phyloP scores from a whole-genome alignment of 2,888 invertebrate species.

The Erebia ligea region DNA sequence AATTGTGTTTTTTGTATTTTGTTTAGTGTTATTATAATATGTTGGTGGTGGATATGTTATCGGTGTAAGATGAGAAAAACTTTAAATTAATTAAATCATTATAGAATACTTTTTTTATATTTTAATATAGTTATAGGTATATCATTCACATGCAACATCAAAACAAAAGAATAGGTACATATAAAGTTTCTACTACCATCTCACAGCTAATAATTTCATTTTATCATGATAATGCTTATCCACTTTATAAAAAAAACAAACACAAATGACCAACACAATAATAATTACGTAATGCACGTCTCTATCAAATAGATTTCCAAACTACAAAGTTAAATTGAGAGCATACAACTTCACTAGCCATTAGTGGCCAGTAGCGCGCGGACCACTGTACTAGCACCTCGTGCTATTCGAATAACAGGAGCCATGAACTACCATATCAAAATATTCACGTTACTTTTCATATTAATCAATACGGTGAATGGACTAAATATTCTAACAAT shows the following conservation, averaged over 20 bases:
- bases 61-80: not conserved
- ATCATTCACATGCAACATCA: no score
- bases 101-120: not conserved
- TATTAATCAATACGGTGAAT: constrained; percentile 44
- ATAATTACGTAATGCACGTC: not conserved
- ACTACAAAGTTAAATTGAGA: not conserved
- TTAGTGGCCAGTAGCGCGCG: constrained; percentile 20
- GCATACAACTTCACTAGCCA: not conserved
- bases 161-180: no score
- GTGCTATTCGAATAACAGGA: constrained; percentile 45
- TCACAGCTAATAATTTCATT: no score
- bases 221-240: not conserved
- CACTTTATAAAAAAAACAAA: not conserved
- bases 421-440: constrained; percentile 49
- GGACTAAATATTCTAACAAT: constrained; percentile 83
- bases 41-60: not conserved
- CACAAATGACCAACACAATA: not conserved
- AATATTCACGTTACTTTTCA: constrained; percentile 40
- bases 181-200: no score
- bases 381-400: constrained; percentile 20
- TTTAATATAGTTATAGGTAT: no score
- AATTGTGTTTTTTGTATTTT: not conserved
- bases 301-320: not conserved
- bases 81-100: not conserved
- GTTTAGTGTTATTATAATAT: not conserved